A percentile compares a stretch with the other conserved stretches of the same genome.
Conservation (phyloP, 2,797 vertebrate genomes). For the Scomberomorus guttatus region DNA sequence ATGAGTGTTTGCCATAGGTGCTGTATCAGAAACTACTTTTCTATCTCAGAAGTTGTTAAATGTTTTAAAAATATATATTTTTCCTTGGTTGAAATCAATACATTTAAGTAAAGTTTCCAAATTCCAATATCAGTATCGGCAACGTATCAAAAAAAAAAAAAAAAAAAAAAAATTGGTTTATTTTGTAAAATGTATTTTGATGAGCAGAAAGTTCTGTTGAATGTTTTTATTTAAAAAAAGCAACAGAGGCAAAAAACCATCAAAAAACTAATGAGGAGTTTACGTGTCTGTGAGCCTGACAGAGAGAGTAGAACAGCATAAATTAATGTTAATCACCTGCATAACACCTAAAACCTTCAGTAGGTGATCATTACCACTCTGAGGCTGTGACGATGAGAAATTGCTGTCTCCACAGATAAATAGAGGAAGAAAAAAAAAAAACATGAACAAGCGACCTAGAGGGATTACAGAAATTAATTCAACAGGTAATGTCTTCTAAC, state of each 20-base stretch:
- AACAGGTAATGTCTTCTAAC: slow-evolving; percentile 69
- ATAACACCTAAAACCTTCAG: slow-evolving; percentile 50
- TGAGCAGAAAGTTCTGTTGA: slow-evolving; percentile 11
- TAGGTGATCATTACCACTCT: slow-evolving; percentile 51
- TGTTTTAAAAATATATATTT: too few species aligned
- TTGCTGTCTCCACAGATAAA: slow-evolving; percentile 62
- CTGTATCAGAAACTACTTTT: too few species aligned
- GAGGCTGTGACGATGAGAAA: slow-evolving; percentile 44
- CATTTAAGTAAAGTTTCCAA: too few species aligned
- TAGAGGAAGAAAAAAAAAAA: slow-evolving; percentile 11
- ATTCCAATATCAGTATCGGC: too few species aligned
- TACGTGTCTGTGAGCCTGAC: slow-evolving; percentile 23
- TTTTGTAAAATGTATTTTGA: not conserved
- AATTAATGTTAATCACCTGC: slow-evolving; percentile 62
- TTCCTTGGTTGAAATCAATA: too few species aligned
- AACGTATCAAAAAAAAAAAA: too few species aligned
- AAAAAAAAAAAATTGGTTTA: not conserved
- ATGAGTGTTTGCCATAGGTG: too few species aligned
- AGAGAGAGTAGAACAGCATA: slow-evolving; percentile 30
- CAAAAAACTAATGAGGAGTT: slow-evolving; percentile 36
- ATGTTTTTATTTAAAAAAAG: slow-evolving; percentile 18
- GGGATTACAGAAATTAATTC: slow-evolving; percentile 74
- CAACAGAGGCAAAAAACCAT: not conserved
- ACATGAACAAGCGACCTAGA: slow-evolving; percentile 58
- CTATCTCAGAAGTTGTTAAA: too few species aligned